These are phyloP conservation scores for Limanda limanda DNA, from an alignment of 2,113 vertebrate species.

Conservation along the genomic window DNA sequence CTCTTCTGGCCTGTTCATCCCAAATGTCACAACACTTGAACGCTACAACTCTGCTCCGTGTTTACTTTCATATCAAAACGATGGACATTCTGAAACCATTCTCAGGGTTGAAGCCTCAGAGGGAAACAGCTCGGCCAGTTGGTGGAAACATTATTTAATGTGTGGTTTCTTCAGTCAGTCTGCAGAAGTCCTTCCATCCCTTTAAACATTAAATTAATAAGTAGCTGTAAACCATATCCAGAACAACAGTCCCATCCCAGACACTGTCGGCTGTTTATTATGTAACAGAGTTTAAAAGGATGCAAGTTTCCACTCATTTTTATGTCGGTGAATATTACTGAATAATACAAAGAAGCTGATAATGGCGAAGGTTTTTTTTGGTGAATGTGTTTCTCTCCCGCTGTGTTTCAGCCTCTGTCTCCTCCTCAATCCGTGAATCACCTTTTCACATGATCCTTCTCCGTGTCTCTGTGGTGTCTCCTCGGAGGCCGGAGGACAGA, in stretches of 20 bases:
- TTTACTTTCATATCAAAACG: neutral
- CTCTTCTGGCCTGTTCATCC: neutral
- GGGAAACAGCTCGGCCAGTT: neutral
- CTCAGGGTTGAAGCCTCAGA: neutral
- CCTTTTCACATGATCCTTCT: constrained; percentile 32
- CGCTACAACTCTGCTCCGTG: neutral
- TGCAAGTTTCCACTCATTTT: too few relatives aligned
- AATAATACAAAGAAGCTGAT: too few relatives aligned
- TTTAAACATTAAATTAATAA: too few relatives aligned
- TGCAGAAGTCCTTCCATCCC: neutral
- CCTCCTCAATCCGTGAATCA: too few relatives aligned
- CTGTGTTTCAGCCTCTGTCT: too few relatives aligned
- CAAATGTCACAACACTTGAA: neutral
- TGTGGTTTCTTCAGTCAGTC: neutral
- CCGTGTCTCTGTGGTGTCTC: constrained; percentile 31
- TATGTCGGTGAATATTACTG: too few relatives aligned
- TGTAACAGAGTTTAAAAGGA: too few relatives aligned
- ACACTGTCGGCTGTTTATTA: too few relatives aligned
- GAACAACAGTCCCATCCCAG: too few relatives aligned
- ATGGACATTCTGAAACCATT: neutral
- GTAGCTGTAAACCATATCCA: too few relatives aligned
- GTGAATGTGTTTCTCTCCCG: neutral
- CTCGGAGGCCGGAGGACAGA: constrained; percentile 53
- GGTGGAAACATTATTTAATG: neutral
- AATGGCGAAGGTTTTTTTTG: constrained; percentile 10